phyloP scores from a whole-genome alignment of 2,113 vertebrate genomes.

The Saguinus midas region DNA sequence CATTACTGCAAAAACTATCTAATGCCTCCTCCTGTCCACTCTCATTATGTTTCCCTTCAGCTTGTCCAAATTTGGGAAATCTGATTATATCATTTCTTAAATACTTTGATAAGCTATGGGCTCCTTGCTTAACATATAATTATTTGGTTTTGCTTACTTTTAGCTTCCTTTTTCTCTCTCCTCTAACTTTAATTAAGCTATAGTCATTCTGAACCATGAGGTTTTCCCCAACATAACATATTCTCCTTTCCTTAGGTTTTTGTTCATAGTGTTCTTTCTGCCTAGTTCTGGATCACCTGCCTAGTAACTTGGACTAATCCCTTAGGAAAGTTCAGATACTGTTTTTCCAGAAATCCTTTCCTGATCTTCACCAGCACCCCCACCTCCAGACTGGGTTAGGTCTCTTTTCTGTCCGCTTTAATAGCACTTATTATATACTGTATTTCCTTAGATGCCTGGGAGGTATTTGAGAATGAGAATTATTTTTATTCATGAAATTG shows the following conservation, averaged over 20 bases:
- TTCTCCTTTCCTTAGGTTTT: neutral
- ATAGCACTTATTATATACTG: neutral
- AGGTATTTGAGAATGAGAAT: neutral
- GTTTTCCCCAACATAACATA: neutral
- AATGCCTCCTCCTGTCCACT: neutral
- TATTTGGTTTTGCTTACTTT: neutral
- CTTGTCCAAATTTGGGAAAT: neutral
- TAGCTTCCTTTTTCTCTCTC: neutral
- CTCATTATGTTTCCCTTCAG: neutral
- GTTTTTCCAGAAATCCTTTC: neutral
- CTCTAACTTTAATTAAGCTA: neutral
- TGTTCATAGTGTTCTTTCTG: neutral
- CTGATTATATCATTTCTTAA: neutral
- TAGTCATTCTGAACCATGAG: neutral
- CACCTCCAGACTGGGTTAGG: neutral
- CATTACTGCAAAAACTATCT: neutral
- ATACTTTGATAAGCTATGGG: neutral
- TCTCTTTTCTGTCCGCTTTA: neutral
- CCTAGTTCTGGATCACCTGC: neutral
- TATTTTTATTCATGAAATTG: slow-evolving; percentile 8
- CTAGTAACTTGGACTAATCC: neutral
- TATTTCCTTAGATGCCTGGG: neutral
- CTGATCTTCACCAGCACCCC: neutral
- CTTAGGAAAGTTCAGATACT: neutral
- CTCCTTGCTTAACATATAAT: neutral